Evolutionary conservation across 1,140 invertebrate species (phyloP).

Genomic region (Pogonus chalceus): DNA sequence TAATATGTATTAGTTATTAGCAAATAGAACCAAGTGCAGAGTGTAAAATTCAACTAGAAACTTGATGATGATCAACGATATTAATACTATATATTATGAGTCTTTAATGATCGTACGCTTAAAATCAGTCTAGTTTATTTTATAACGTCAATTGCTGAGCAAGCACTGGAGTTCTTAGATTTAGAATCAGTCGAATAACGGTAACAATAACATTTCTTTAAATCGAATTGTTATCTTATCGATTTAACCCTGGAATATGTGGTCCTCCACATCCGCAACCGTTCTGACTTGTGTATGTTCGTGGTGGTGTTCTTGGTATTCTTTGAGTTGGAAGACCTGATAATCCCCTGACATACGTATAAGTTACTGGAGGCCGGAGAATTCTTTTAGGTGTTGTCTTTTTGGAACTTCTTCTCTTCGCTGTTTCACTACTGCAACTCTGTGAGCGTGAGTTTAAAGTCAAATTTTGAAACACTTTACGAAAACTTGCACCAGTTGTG

Average conservation of each 20-base stretch:
- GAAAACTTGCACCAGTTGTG: constrained; percentile 46
- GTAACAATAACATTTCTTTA: too few species aligned
- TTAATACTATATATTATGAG: too few species aligned
- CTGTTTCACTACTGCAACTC: constrained; percentile 44
- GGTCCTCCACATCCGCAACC: constrained; percentile 29
- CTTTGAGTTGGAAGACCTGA: constrained; percentile 69
- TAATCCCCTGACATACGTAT: constrained; percentile 66
- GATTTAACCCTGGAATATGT: constrained; percentile 30
- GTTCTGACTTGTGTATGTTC: constrained; percentile 28
- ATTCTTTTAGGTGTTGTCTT: constrained; percentile 57
- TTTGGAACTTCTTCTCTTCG: constrained; percentile 34
- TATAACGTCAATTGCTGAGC: too few species aligned
- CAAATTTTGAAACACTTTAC: constrained; percentile 57
- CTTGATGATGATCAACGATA: too few species aligned
- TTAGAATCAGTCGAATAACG: too few species aligned
- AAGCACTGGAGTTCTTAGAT: too few species aligned
- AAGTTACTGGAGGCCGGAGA: constrained; percentile 59
- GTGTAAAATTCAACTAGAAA: too few species aligned
- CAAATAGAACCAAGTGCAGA: too few species aligned
- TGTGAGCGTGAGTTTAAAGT: constrained; percentile 50
- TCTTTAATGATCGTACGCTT: too few species aligned
- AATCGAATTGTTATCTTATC: too few species aligned
- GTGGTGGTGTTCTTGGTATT: constrained; percentile 46
- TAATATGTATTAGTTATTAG: too few species aligned
- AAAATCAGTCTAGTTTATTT: too few species aligned